phyloP scores from a whole-genome alignment of 2,113 vertebrate species.

The Pogona vitticeps region DNA sequence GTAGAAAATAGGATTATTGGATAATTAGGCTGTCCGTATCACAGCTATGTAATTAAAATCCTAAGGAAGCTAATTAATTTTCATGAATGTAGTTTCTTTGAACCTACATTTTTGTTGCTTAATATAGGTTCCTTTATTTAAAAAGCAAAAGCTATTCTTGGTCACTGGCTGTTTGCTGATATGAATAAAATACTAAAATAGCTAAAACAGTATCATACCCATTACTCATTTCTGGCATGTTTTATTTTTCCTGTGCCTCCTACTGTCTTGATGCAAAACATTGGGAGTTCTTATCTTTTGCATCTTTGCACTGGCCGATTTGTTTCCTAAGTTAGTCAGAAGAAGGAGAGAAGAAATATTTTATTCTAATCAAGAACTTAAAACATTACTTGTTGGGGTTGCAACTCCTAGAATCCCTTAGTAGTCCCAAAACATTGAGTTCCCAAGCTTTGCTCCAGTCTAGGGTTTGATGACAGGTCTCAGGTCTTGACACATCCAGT shows the following conservation, averaged over 20 bases:
- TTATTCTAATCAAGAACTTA: background rate
- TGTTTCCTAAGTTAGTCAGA: background rate
- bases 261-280: slow-evolving; percentile 34
- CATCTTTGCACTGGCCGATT: slow-evolving; percentile 37
- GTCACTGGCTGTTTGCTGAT: slow-evolving; percentile 57
- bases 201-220: slow-evolving; percentile 13
- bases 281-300: slow-evolving; percentile 32
- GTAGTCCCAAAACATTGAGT: background rate
- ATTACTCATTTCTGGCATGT: slow-evolving; percentile 17
- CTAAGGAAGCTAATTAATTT: slow-evolving; percentile 78
- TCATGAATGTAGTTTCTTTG: slow-evolving; percentile 69
- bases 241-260: slow-evolving; percentile 34
- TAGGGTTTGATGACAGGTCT: background rate
- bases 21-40: slow-evolving; percentile 70
- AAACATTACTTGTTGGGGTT: background rate
- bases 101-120: slow-evolving; percentile 69
- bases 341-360: background rate
- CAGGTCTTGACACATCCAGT: too few species aligned
- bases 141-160: slow-evolving; percentile 68
- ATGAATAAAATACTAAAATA: slow-evolving; percentile 57
- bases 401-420: background rate
- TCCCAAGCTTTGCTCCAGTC: background rate
- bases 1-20: slow-evolving; percentile 64
- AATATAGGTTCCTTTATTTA: slow-evolving; percentile 59
- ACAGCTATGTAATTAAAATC: slow-evolving; percentile 72